Evolutionary conservation across 2,797 vertebrate genomes (phyloP).

Genomic region (Macrochelys suwanniensis): DNA sequence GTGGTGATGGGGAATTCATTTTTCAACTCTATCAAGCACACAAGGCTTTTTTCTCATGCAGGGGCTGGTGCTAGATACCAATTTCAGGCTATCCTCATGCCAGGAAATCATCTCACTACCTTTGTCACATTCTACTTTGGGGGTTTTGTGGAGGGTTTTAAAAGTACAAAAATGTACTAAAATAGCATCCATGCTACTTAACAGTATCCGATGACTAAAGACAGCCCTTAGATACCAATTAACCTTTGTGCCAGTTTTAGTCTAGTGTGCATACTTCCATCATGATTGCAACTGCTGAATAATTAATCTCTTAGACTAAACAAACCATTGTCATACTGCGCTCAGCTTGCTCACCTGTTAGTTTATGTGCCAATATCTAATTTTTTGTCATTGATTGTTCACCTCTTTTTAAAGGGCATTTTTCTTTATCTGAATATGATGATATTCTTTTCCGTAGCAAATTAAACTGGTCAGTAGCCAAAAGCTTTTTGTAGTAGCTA

Average conservation of each 20-base stretch:
- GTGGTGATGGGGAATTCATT: conserved; percentile 64
- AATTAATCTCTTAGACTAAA: conserved; percentile 78
- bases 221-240: conserved; percentile 75
- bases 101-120: conserved; percentile 8
- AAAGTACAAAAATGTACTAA: conserved; percentile 50
- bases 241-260: conserved; percentile 75
- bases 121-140: conserved; percentile 26
- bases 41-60: background rate
- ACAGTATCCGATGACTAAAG: conserved; percentile 56
- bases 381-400: conserved; percentile 29
- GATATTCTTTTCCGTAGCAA: background rate
- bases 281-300: conserved; percentile 75
- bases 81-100: conserved; percentile 38
- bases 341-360: conserved; percentile 44
- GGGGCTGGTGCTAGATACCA: background rate
- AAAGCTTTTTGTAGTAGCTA: background rate
- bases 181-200: conserved; percentile 59
- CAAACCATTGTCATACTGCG: conserved; percentile 13
- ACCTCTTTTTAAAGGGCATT: background rate
- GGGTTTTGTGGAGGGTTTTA: conserved; percentile 16
- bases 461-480: conserved; percentile 36
- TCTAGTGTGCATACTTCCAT: conserved; percentile 56
- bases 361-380: conserved; percentile 4
- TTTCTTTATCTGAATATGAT: background rate
- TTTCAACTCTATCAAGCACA: conserved; percentile 54